phyloP scores from a whole-genome alignment of 2,113 vertebrate species.

The Pygoscelis adeliae region DNA sequence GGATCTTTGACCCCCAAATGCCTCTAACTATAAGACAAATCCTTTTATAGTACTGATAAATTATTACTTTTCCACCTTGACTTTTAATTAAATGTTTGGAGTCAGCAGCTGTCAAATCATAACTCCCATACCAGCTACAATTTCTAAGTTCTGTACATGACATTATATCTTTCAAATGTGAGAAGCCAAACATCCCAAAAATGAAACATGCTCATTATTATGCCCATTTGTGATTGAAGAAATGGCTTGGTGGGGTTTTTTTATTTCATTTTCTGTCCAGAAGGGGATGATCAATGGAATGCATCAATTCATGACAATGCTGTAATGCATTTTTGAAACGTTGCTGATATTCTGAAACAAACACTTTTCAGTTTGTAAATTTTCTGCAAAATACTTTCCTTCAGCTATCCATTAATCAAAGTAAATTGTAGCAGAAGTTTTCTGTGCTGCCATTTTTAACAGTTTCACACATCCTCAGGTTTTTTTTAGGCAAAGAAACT shows the following conservation, averaged over 20 bases:
- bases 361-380: not conserved
- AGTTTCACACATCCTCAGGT: not conserved
- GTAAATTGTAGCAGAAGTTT: not conserved
- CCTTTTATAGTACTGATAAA: not conserved
- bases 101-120: not conserved
- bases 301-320: not conserved
- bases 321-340: not conserved
- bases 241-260: not conserved
- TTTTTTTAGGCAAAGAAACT: not conserved
- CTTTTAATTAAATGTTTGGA: conserved; percentile 31
- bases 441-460: not conserved
- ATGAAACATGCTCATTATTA: not conserved
- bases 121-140: not conserved
- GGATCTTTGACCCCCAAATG: conserved; percentile 6
- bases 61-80: not conserved
- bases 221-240: not conserved
- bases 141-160: not conserved
- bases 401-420: conserved; percentile 25
- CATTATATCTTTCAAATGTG: not conserved
- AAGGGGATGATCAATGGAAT: not conserved
- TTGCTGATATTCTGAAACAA: not conserved
- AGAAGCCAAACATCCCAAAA: not conserved
- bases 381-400: not conserved
- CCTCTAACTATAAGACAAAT: not conserved
- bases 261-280: not conserved